Evolutionary conservation across 2,888 invertebrate genomes (phyloP), one percentile per base, ranked within the genome.

Genomic region (Hyposoter didymator): DNA sequence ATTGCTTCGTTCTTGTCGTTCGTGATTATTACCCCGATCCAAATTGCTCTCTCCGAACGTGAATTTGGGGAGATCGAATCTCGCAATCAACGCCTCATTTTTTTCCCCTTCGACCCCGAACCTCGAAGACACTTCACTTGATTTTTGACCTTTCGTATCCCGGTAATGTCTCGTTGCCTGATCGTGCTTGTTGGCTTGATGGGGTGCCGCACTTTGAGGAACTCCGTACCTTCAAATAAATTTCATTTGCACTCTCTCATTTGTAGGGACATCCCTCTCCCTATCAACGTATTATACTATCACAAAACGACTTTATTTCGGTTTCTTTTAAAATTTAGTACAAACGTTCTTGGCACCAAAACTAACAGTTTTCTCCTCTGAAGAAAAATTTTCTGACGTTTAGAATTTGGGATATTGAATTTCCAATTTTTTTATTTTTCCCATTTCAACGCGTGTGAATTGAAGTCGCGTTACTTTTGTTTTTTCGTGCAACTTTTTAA

Each of bases 201-300:
- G n/a, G 2, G 2, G 49, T n/a, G 14, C 14, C 19, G 3, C 1
- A 1, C 32, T 39, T 10, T 35, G 19, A 45, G 72, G 72, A 12
- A 49, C 49, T 67, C 62, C 73, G 49, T 73, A 78, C 83, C 83
- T 83, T 70, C 2, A 1, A 32, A 22, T 6, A n/a, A 32, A 64
- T 66, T 4, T 32, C 17, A 66, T n/a, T 75, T 49, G n/a, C 1
- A n/a, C 7, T 12, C 2, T 2, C 8, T 32, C n/a, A 47, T 62
- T n/a, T n/a, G n/a, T n/a, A 6, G 32, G 47, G 0, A 39, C 35
- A 35, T 6, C 5, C 6, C 35, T 1, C 35, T 35, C 35, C 35
- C 35, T 6, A 35, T 35, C 5, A 35, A n/a, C n/a, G n/a, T n/a
- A n/a, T n/a, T n/a, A n/a, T n/a, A n/a, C n/a, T n/a, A n/a, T n/a